Base-by-base conservation (phyloP, 30 jellyfish, hydroid and myxozoan species). In the Hydractinia symbiolongicarpus region DNA sequence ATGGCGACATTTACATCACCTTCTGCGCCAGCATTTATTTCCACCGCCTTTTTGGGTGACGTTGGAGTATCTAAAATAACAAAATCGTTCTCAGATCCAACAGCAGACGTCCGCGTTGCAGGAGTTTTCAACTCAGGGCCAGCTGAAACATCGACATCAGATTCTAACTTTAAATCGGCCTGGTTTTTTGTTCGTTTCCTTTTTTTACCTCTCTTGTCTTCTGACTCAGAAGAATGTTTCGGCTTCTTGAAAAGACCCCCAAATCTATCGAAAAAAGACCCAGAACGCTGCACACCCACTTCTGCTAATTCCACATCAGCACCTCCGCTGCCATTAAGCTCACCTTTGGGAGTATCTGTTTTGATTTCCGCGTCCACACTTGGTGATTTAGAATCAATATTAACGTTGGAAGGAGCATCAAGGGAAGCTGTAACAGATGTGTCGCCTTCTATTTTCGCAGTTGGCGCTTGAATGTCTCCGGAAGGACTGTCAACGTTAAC, bases 21-120 rank as follows among this genome's bases (percentile, higher is more conserved):
- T 7, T 50, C 80, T 1, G 51, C 61, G 5, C 44, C 44, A 30
- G 44, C 69, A 58, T 58, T 58, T 6, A 64, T 13, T 44, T 64
- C 74, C 52, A 64, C 17, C 40, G 19, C 2, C 51, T 71, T 71
- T 30, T 77, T 77, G 17, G 85, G 77, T 9, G 79, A 17, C 10
- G 52, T 76, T 77, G 85, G 57, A 5, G 85, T 55, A 9, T 77
- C 85, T 55, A 77, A 53, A 77, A 77, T 60, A 21, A 77, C 76
- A 60, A 51, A 77, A 77, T 54, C 85, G n/a, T 60, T 61, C 11
- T 77, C 76, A 16, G 20, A 79, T 15, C 76, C 55, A 55, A 56
- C 58, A 9, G 11, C 40, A 71, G 56, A 14, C n/a, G 80, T 14
- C 44, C 44, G 44, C 44, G 44, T 30, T 30, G 44, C 44, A 30